Evolutionary conservation across 37 sponge, comb jelly and placozoan species (phyloP).

Genomic region (Chondrilla cf. caribensis): DNA sequence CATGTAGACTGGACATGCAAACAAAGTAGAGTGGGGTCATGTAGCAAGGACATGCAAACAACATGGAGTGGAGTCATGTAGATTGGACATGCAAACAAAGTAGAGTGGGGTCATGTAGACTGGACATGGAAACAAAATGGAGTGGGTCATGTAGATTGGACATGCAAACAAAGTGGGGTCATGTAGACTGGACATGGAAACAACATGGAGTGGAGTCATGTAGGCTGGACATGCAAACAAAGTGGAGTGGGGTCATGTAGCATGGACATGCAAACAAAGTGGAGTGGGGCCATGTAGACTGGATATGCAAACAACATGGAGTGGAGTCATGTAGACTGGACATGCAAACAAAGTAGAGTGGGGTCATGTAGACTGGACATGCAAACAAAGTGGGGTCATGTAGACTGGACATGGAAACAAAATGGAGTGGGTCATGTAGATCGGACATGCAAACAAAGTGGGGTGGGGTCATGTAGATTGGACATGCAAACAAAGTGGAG

Average conservation of each 20-base stretch:
- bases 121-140: not conserved
- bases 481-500: not conserved
- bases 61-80: slow-evolving; percentile 87
- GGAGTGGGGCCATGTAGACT: slow-evolving; percentile 21
- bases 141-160: slow-evolving; percentile 23
- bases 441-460: slow-evolving; percentile 18
- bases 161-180: slow-evolving; percentile 61
- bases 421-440: slow-evolving; percentile 87
- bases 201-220: not conserved
- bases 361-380: slow-evolving; percentile 47
- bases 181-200: slow-evolving; percentile 57
- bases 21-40: not conserved
- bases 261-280: slow-evolving; percentile 24
- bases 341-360: slow-evolving; percentile 57
- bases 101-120: slow-evolving; percentile 5
- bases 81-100: slow-evolving; percentile 27
- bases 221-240: slow-evolving; percentile 32
- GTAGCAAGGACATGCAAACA: slow-evolving; percentile 21
- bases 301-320: not conserved
- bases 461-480: slow-evolving; percentile 20
- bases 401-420: slow-evolving; percentile 33
- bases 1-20: slow-evolving; percentile 22
- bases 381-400: not conserved
- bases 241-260: slow-evolving; percentile 86
- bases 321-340: slow-evolving; percentile 27